Percentiles rank a stretch among this genome's conserved stretches.
These are phyloP conservation scores for Tryphoninae sp. DNA, from an alignment of 2,888 invertebrate genomes.

Conservation along the genomic window DNA sequence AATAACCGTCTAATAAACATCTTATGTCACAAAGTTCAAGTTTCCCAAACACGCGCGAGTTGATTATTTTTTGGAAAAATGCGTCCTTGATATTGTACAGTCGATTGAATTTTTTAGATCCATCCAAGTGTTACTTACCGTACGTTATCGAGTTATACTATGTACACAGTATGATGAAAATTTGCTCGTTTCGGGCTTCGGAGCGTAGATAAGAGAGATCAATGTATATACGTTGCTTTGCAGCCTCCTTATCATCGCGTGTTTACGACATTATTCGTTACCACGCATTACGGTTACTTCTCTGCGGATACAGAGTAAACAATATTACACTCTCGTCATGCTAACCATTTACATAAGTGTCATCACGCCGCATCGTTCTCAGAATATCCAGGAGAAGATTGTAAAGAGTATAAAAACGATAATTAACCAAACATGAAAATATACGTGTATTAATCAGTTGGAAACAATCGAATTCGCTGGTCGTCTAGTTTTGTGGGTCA, in stretches of 20 bases:
- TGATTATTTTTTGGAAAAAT: too few relatives aligned
- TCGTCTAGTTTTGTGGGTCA: slow-evolving; percentile 45
- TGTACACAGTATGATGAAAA: slow-evolving; percentile 9
- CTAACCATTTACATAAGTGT: slow-evolving; percentile 4
- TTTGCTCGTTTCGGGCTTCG: neutral
- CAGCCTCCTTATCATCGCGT: neutral
- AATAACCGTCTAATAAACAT: too few relatives aligned
- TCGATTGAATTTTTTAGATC: too few relatives aligned
- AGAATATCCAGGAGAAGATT: too few relatives aligned
- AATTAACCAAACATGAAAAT: neutral
- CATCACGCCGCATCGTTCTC: too few relatives aligned
- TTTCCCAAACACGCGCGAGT: too few relatives aligned
- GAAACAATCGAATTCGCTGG: neutral
- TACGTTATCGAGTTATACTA: neutral
- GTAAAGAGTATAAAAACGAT: neutral
- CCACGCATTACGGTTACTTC: neutral
- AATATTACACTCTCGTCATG: neutral
- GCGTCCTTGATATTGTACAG: too few relatives aligned
- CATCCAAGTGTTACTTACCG: too few relatives aligned
- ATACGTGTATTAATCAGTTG: neutral
- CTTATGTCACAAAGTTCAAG: too few relatives aligned
- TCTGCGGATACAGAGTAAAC: neutral
- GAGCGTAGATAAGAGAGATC: slow-evolving; percentile 15
- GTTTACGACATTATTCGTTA: neutral
- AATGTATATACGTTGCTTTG: neutral